Evolutionary conservation across 2,113 vertebrate species (phyloP), one percentile per base, ranked within the genome.

Genomic region (Hippoglossus stenolepis): DNA sequence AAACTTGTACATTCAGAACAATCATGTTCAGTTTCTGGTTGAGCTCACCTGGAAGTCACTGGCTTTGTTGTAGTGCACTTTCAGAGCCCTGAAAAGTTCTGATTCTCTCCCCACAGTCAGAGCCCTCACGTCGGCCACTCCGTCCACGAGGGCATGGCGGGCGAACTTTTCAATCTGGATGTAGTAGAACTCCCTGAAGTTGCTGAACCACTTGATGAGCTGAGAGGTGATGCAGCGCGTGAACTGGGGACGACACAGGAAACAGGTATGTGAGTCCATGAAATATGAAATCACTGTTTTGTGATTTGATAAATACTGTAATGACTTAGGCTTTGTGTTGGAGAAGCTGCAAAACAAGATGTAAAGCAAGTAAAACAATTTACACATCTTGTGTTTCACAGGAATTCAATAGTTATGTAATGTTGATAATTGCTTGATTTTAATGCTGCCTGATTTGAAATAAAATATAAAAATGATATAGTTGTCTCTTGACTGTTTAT

Each of bases 161-260:
- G 96, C 96, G 54, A 91, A 96, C 92, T 97, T 97, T 89, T 98
- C 97, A 94, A 97, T 97, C 90, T 98, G 97, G 92, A 98, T 98
- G 84, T 98, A 98, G 92, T 95, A 98, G 83, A 97, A 98, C 92
- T 98, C 97, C 1, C 97, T 95, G 87, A 98, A 98, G 90, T 98
- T 98, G 82, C 97, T 98, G 94, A 98, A 98, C 97, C 97, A 98
- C 82, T 98, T 98, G 94, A 97, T 97, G 89, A 98, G 96, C 94
- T 98, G 97, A 23, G 97, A 98, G 70, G 94, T 97, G 86, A 96
- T 94, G 86, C 96, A 97, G 83, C 96, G 96, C 5, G 95, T 96
- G 91, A 98, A 97, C 97, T 98, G 94, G 73, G 49, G 57, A 77
- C 2, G 2, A 51, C 26, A 65, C 26, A n/a, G 10, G 67, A 18